These are phyloP conservation scores for Panzeria rudis DNA, from an alignment of 2,888 invertebrate genomes.

Conservation along the genomic window DNA sequence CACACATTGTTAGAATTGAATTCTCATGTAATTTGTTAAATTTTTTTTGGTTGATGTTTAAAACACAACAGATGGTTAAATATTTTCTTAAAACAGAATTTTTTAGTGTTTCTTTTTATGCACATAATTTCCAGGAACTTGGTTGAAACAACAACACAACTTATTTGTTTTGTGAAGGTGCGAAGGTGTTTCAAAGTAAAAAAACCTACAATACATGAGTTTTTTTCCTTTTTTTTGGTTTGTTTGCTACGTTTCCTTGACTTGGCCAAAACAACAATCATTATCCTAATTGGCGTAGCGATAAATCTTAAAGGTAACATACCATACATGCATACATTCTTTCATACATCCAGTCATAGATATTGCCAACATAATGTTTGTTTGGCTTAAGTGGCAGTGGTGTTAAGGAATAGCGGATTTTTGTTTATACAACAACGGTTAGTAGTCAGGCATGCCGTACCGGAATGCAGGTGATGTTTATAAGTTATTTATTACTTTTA, in stretches of 20 bases:
- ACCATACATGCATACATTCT: neutral
- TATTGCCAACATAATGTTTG: constrained; percentile 9
- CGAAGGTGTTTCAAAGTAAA: constrained; percentile 59
- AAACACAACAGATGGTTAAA: constrained; percentile 74
- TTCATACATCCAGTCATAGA: neutral
- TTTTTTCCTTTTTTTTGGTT: neutral
- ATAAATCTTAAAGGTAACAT: constrained; percentile 73
- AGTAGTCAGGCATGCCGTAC: constrained; percentile 37
- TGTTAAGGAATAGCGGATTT: constrained; percentile 61
- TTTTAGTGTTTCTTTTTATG: constrained; percentile 44
- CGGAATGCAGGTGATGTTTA: constrained; percentile 72
- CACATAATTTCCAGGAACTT: constrained; percentile 72
- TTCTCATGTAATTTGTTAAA: constrained; percentile 72
- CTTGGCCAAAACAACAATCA: constrained; percentile 71
- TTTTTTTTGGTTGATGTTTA: constrained; percentile 30
- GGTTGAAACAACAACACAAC: constrained; percentile 43
- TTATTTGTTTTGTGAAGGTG: constrained; percentile 67
- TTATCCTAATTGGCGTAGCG: constrained; percentile 76
- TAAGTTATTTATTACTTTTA: constrained; percentile 71
- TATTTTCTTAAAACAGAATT: constrained; percentile 43
- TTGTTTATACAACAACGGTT: constrained; percentile 16
- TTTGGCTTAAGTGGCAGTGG: constrained; percentile 25
- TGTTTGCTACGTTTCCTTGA: constrained; percentile 54
- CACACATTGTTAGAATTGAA: constrained; percentile 71
- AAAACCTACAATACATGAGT: constrained; percentile 11